Evolutionary conservation across 1,140 invertebrate species (phyloP), one percentile per base, ranked within the genome.

Genomic region (Leptinotarsa defecta): DNA sequence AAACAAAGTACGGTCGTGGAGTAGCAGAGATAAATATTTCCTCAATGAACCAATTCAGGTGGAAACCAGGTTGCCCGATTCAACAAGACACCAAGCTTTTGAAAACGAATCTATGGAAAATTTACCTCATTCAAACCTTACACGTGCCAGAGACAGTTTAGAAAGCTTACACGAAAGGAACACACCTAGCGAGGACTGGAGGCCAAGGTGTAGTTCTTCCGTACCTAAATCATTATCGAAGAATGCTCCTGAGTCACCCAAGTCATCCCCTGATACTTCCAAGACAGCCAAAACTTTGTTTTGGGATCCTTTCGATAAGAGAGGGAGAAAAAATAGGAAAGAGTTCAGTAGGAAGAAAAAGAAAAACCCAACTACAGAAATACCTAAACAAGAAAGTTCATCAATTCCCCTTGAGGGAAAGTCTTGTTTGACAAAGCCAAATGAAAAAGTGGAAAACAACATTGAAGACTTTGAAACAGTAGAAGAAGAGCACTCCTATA

Each of bases 301-400:
- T 64, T 83, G 81, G 81, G 77, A 79, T 72, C 74, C 76, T 22
- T 80, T 77, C 72, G 80, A 81, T 63, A 75, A 80, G 73, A 73
- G 73, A 49, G 73, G 74, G 1, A 77, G 76, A 71, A 81, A 78
- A 49, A 77, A 74, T 57, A 77, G 79, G 49, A 76, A 79, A 71
- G 76, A 76, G 11, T 27, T 65, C 17, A 78, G 49, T 48, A 67
- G 74, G 68, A 77, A 71, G 70, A 79, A 79, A 27, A 71, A 71
- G 19, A 77, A 80, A 61, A 72, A 63, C 22, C 61, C n/a, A 49
- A 79, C 77, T 75, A n/a, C 63, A 1, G 77, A 80, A 67, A 27
- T 48, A 5, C 69, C 64, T 15, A 73, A 75, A 76, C 68, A 73
- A 62, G 57, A 75, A 62, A 65, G 52, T 15, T 34, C 15, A 13